Evolutionary conservation across 2,888 invertebrate species (phyloP), one percentile per base, ranked within the genome.

Genomic region (Notocelia uddmanniana): DNA sequence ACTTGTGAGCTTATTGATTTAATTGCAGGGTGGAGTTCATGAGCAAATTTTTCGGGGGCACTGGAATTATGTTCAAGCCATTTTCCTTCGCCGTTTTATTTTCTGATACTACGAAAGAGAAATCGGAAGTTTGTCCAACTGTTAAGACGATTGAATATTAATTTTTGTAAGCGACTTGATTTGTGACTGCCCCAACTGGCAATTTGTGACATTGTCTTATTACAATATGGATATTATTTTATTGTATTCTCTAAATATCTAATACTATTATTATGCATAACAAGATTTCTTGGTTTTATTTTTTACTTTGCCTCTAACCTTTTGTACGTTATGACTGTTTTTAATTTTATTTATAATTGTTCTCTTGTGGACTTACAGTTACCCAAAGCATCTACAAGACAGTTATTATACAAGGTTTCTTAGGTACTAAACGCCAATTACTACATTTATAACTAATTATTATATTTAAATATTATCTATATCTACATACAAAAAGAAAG

Each of bases 21-120:
- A 13, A n/a, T 84, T 85, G 80, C 81, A 97, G 97, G 97, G 98
- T 98, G 70, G 98, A 98, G 88, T 99, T 99, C 89, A 98, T 99
- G 95, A 98, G 98, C 87, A 98, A 98, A 87, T 98, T 98, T 89
- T 98, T 97, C 84, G 80, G 83, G 11, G 97, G 97, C 0, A 89
- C 90, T 6, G 97, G 97, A 0, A 94, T 95, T 82, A 85, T 93
- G 3, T 97, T 97, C 85, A 87, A 88, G 21, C 97, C 97, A 1
- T 97, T 96, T 86, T 95, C 94, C 75, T 97, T 97, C 83, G 94
- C 94, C 66, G 78, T 78, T 2, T 85, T 95, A 54, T 76, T 86
- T 0, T 9, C 19, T 2, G 72, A 68, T 0, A 1, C 6, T 18
- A n/a, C 5, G 3, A 72, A 68, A 18, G 62, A 68, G 2, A 72